A percentile compares a stretch with the other conserved stretches of the same genome.
Conservation (phyloP, 2,797 vertebrate species). For the Tapirus indicus region DNA sequence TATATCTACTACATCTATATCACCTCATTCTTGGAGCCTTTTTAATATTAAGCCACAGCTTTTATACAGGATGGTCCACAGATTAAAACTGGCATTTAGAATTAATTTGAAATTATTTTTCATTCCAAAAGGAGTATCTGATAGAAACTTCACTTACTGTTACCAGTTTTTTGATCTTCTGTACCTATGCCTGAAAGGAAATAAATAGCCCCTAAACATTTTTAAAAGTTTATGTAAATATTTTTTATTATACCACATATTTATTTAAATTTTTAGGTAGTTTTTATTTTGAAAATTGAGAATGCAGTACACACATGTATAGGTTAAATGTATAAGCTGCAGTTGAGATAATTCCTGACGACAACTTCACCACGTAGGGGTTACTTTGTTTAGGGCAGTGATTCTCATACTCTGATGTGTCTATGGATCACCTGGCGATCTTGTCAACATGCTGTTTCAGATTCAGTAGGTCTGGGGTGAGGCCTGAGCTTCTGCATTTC, state of each 20-base stretch:
- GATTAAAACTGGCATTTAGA: neutral
- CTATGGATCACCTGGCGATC: neutral
- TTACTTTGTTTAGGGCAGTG: neutral
- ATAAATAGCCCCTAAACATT: neutral
- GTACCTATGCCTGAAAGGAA: neutral
- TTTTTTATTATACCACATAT: neutral
- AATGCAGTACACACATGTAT: neutral
- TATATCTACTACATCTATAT: neutral
- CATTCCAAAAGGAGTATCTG: neutral
- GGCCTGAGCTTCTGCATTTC: neutral
- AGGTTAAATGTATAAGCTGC: neutral
- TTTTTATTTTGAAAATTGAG: neutral
- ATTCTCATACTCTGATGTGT: neutral
- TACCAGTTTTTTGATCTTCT: neutral
- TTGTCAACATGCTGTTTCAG: neutral
- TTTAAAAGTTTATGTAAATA: neutral
- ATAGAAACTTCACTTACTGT: neutral
- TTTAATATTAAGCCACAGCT: neutral
- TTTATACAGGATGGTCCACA: neutral
- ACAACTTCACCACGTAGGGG: neutral
- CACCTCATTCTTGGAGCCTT: neutral
- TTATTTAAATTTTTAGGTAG: constrained; percentile 2
- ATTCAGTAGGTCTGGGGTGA: neutral
- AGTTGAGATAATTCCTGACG: neutral
- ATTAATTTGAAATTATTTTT: constrained; percentile 54